Conservation (phyloP, 1,140 invertebrate species). For the Zaprionus lachaisei region DNA sequence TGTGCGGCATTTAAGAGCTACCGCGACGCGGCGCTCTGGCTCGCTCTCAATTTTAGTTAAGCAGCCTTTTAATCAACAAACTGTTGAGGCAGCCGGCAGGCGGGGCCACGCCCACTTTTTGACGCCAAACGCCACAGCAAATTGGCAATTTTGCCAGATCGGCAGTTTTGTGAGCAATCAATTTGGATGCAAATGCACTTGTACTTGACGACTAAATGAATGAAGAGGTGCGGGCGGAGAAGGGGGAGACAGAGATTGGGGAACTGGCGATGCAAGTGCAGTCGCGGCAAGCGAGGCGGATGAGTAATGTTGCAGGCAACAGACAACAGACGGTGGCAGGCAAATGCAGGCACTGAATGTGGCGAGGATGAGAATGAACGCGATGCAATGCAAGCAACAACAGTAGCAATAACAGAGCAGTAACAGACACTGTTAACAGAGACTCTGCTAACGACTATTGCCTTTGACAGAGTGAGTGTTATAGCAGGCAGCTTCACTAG, state of each 20-base stretch:
- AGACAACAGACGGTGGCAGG: slow-evolving; percentile 6
- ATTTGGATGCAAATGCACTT: slow-evolving; percentile 83
- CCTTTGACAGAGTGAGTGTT: not conserved
- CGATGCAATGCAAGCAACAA: slow-evolving; percentile 46
- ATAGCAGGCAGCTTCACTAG: slow-evolving; percentile 7
- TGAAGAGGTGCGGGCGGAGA: slow-evolving; percentile 50
- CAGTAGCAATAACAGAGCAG: slow-evolving; percentile 16
- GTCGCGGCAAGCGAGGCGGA: slow-evolving; percentile 41
- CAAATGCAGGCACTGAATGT: slow-evolving; percentile 8
- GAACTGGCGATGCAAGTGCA: not conserved
- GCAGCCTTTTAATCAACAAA: slow-evolving; percentile 79
- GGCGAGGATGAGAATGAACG: slow-evolving; percentile 11
- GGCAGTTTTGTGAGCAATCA: slow-evolving; percentile 81
- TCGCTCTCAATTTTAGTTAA: slow-evolving; percentile 59
- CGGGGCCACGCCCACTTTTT: not conserved
- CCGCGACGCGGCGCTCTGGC: not conserved
- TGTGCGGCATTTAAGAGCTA: slow-evolving; percentile 46
- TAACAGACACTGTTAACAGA: not conserved
- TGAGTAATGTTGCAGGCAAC: slow-evolving; percentile 57
- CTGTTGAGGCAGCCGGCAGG: slow-evolving; percentile 66
- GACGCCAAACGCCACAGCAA: slow-evolving; percentile 41
- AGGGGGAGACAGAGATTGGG: not conserved
- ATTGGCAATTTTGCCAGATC: slow-evolving; percentile 78
- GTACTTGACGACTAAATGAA: slow-evolving; percentile 81
- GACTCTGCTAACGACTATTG: not conserved